Evolutionary conservation across 2,797 vertebrate species (phyloP).

Genomic region (Poeciliopsis turneri): DNA sequence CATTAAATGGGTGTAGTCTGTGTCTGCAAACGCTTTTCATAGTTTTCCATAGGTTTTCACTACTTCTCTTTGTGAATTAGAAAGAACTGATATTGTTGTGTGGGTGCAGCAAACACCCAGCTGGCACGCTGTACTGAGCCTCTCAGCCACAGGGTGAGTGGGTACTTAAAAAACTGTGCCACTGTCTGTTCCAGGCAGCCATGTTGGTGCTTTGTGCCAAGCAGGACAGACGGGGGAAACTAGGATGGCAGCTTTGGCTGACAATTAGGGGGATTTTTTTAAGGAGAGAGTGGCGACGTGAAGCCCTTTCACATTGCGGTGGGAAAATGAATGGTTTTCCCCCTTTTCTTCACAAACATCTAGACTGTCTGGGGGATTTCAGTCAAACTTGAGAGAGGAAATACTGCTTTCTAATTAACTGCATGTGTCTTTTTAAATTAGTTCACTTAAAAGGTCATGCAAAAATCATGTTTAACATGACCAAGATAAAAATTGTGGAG

Average conservation of each 20-base stretch:
- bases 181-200: slow-evolving; percentile 63
- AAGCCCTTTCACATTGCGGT: slow-evolving; percentile 39
- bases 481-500: background rate
- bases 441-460: slow-evolving; percentile 10
- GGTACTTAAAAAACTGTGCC: slow-evolving; percentile 65
- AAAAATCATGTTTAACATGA: background rate
- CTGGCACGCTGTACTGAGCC: slow-evolving; percentile 61
- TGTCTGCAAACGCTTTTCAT: slow-evolving; percentile 38
- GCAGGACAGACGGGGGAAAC: slow-evolving; percentile 30
- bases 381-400: slow-evolving; percentile 24
- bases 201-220: slow-evolving; percentile 62
- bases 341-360: slow-evolving; percentile 11
- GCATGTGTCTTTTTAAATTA: slow-evolving; percentile 22
- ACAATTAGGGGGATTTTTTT: slow-evolving; percentile 49
- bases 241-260: slow-evolving; percentile 28
- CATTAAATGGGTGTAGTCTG: slow-evolving; percentile 16
- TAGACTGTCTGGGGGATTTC: slow-evolving; percentile 25
- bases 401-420: slow-evolving; percentile 22
- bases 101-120: slow-evolving; percentile 54
- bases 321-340: slow-evolving; percentile 35
- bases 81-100: slow-evolving; percentile 31
- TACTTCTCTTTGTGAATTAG: slow-evolving; percentile 48
- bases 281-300: slow-evolving; percentile 28
- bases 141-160: slow-evolving; percentile 65
- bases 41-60: slow-evolving; percentile 39